A percentile compares a stretch with the other conserved stretches of the same genome.
These are phyloP conservation scores for Conops quadrifasciatus DNA, from an alignment of 2,888 invertebrate genomes.

Conservation along the genomic window DNA sequence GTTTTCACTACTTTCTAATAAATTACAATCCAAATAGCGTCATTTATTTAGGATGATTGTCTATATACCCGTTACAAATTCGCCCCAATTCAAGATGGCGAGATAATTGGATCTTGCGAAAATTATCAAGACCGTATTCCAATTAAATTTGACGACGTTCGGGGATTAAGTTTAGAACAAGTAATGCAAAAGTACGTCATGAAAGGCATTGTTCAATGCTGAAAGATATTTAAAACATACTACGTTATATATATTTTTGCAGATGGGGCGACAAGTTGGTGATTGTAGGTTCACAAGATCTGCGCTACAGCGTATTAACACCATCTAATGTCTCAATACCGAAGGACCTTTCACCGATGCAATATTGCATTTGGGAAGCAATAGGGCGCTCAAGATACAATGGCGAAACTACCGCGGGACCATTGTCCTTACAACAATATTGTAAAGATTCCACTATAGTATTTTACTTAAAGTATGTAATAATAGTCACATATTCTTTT, in stretches of 20 bases:
- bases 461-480: slow-evolving; percentile 61
- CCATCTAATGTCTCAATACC: slow-evolving; percentile 65
- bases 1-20: slow-evolving; percentile 38
- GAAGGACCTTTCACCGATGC: slow-evolving; percentile 67
- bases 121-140: slow-evolving; percentile 70
- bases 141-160: slow-evolving; percentile 65
- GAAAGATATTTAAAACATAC: too few relatives aligned
- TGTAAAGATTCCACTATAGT: slow-evolving; percentile 71
- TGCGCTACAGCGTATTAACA: slow-evolving; percentile 70
- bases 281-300: slow-evolving; percentile 74
- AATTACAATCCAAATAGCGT: neutral
- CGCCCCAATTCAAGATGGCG: slow-evolving; percentile 70
- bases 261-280: slow-evolving; percentile 74
- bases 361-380: slow-evolving; percentile 77
- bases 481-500: slow-evolving; percentile 49
- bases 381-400: slow-evolving; percentile 75
- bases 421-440: slow-evolving; percentile 67
- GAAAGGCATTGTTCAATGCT: too few relatives aligned
- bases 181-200: slow-evolving; percentile 58
- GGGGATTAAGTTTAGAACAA: slow-evolving; percentile 65
- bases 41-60: slow-evolving; percentile 61
- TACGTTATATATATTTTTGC: too few relatives aligned
- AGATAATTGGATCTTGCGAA: slow-evolving; percentile 74
- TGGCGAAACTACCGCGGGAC: slow-evolving; percentile 76
- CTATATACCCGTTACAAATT: slow-evolving; percentile 72